Conservation (phyloP, 2,888 invertebrate species). For the Caenorhabditis imperialis region DNA sequence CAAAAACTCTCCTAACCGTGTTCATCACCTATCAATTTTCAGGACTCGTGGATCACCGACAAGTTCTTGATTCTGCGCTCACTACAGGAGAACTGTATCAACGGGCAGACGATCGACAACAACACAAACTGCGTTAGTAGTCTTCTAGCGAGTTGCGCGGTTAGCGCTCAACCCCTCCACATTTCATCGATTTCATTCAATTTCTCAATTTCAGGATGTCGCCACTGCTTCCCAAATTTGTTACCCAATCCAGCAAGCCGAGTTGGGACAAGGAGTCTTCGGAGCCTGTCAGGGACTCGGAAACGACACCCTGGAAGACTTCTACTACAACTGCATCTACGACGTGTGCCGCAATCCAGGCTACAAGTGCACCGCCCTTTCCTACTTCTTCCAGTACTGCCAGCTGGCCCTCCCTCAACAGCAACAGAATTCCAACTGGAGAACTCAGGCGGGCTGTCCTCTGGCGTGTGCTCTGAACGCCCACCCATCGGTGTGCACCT, state of each 20-base stretch:
- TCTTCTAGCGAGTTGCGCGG: conserved; percentile 20
- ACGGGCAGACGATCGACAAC: conserved; percentile 58
- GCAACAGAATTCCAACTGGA: conserved; percentile 48
- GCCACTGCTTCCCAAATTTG: conserved; percentile 41
- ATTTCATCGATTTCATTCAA: conserved; percentile 5
- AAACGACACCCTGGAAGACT: conserved; percentile 56
- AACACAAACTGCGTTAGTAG: conserved; percentile 60
- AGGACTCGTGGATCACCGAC: conserved; percentile 64
- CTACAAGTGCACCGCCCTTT: conserved; percentile 53
- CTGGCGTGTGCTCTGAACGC: conserved; percentile 61
- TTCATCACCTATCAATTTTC: not conserved
- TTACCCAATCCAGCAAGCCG: conserved; percentile 58
- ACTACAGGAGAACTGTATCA: conserved; percentile 55
- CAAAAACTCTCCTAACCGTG: too few species aligned
- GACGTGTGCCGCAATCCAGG: conserved; percentile 64
- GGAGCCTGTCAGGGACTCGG: conserved; percentile 61
- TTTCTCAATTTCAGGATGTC: conserved; percentile 46
- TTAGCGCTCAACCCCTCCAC: conserved; percentile 32
- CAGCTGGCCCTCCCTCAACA: conserved; percentile 48
- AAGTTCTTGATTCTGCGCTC: conserved; percentile 57
- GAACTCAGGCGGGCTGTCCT: conserved; percentile 54
- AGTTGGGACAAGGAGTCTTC: conserved; percentile 64
- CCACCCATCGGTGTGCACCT: conserved; percentile 58
- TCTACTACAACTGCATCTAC: conserved; percentile 68
- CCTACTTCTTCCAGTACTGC: conserved; percentile 57